Evolutionary conservation across 2,888 invertebrate genomes (phyloP).

Genomic region (Sthenelais limicola): DNA sequence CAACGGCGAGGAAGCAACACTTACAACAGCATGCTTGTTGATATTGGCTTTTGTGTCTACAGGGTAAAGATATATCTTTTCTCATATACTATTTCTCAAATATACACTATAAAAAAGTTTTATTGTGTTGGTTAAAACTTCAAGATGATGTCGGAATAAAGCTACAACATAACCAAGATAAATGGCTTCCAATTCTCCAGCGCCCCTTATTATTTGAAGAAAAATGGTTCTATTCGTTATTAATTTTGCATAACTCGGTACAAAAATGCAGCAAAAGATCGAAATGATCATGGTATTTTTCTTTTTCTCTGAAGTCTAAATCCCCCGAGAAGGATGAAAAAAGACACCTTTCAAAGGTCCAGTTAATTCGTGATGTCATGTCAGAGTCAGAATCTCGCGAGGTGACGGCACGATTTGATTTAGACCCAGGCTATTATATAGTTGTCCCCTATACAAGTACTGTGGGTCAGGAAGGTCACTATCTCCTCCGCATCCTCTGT

Average conservation of each 20-base stretch:
- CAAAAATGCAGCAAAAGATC: neutral
- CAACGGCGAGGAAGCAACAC: slow-evolving; percentile 62
- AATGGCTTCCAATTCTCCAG: neutral
- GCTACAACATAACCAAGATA: neutral
- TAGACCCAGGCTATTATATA: slow-evolving; percentile 66
- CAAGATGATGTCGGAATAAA: neutral
- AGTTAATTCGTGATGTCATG: slow-evolving; percentile 55
- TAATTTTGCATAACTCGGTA: neutral
- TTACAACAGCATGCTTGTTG: slow-evolving; percentile 60
- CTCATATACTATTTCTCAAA: neutral
- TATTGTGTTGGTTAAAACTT: neutral
- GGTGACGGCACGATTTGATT: slow-evolving; percentile 60
- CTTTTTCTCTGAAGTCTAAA: slow-evolving; percentile 57
- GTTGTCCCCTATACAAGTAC: slow-evolving; percentile 63
- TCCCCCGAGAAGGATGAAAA: slow-evolving; percentile 61
- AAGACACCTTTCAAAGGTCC: slow-evolving; percentile 59
- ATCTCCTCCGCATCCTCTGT: slow-evolving; percentile 61
- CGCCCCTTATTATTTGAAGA: neutral
- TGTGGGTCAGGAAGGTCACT: slow-evolving; percentile 61
- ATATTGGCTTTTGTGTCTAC: slow-evolving; percentile 64
- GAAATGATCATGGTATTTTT: neutral
- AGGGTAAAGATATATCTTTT: slow-evolving; percentile 54
- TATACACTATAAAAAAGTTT: neutral
- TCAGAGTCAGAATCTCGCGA: slow-evolving; percentile 59
- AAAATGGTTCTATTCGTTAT: neutral